Evolutionary conservation across 2,888 invertebrate species (phyloP).

Genomic region (Dasysyrphus tricinctus): DNA sequence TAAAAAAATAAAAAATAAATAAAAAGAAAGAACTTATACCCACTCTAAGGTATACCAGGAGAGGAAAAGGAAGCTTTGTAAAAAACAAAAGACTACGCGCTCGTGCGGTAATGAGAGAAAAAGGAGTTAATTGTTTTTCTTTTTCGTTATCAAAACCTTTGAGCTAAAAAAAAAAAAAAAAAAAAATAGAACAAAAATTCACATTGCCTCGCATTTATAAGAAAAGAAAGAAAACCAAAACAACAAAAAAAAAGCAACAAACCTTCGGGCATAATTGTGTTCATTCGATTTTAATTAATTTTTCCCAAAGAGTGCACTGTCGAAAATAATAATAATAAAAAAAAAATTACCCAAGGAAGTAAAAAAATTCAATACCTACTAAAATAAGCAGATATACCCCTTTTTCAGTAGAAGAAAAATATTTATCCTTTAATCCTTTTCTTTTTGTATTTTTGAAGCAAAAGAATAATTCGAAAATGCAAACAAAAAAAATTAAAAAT

Average conservation of each 20-base stretch:
- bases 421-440: constrained; percentile 73
- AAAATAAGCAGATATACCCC: constrained; percentile 38
- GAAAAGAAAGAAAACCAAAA: constrained; percentile 22
- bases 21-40: background rate
- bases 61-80: constrained; percentile 5
- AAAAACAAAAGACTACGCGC: constrained; percentile 14
- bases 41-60: background rate
- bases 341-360: constrained; percentile 31
- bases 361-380: constrained; percentile 36
- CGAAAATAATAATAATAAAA: background rate
- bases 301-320: constrained; percentile 44
- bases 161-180: constrained; percentile 30
- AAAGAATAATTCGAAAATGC: constrained; percentile 16
- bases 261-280: constrained; percentile 63
- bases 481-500: constrained; percentile 7
- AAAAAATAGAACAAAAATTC: background rate
- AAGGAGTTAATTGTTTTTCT: constrained; percentile 59
- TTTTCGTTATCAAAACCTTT: constrained; percentile 45
- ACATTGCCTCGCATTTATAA: constrained; percentile 24
- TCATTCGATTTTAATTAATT: constrained; percentile 75
- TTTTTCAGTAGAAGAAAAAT: constrained; percentile 41
- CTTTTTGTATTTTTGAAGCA: constrained; percentile 18
- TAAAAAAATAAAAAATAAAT: constrained; percentile 5
- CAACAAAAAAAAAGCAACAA: constrained; percentile 33
- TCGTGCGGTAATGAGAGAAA: constrained; percentile 37